phyloP scores from a whole-genome alignment of 2,113 vertebrate species.

The Scalopus aquaticus region DNA sequence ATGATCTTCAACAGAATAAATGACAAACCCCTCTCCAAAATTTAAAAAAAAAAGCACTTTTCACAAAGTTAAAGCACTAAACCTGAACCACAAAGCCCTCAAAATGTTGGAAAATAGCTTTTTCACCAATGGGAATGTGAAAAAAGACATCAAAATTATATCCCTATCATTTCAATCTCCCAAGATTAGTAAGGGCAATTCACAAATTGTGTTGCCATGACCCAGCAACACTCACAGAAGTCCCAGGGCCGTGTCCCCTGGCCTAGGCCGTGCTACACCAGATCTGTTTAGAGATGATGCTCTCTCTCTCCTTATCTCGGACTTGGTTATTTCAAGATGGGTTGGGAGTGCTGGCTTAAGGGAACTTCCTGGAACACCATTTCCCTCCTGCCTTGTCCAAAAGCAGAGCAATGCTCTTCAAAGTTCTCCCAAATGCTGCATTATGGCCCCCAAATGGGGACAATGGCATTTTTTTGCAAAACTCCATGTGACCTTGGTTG shows the following conservation, averaged over 20 bases:
- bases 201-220: not conserved
- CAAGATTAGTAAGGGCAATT: not conserved
- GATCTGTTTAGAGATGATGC: not conserved
- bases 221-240: not conserved
- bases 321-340: not conserved
- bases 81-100: not conserved
- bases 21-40: not conserved
- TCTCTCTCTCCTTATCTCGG: not conserved
- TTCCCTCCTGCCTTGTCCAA: not conserved
- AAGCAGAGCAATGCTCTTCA: not conserved
- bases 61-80: conserved; percentile 4
- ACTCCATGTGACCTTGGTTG: not conserved
- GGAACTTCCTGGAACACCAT: not conserved
- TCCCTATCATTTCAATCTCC: not conserved
- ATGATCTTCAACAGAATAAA: not conserved
- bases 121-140: not conserved
- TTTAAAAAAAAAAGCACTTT: conserved; percentile 14
- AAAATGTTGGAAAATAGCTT: not conserved
- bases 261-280: not conserved
- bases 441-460: not conserved
- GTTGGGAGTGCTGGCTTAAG: not conserved
- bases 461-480: not conserved
- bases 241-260: not conserved
- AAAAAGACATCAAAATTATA: not conserved
- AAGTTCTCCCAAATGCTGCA: not conserved